phyloP scores from a whole-genome alignment of 2,888 invertebrate species.

The Melanostoma mellinum region DNA sequence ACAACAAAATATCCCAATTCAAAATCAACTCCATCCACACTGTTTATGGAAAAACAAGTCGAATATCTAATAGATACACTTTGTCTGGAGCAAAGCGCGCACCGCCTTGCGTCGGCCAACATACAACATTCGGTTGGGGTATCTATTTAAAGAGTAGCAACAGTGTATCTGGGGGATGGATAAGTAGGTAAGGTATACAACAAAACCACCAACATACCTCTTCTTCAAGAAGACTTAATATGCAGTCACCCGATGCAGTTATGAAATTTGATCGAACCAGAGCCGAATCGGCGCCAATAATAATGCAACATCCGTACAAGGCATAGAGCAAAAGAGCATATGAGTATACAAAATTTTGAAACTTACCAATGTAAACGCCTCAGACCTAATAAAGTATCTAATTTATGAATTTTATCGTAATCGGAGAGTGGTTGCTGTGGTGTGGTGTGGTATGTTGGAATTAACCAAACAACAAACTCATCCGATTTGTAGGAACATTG shows the following conservation, averaged over 20 bases:
- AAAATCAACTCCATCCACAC: slow-evolving; percentile 52
- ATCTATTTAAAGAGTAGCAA: slow-evolving; percentile 54
- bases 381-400: slow-evolving; percentile 69
- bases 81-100: slow-evolving; percentile 54
- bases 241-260: slow-evolving; percentile 71
- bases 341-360: slow-evolving; percentile 49
- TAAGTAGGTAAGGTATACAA: too few relatives aligned
- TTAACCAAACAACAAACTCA: slow-evolving; percentile 20
- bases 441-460: slow-evolving; percentile 39
- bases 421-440: slow-evolving; percentile 64
- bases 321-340: slow-evolving; percentile 8
- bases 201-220: background rate
- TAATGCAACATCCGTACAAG: slow-evolving; percentile 30
- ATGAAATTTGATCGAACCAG: slow-evolving; percentile 71
- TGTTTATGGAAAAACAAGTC: slow-evolving; percentile 58
- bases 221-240: slow-evolving; percentile 29
- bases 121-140: slow-evolving; percentile 24
- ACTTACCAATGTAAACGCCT: slow-evolving; percentile 51
- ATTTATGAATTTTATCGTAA: slow-evolving; percentile 71
- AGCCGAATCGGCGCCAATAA: slow-evolving; percentile 67
- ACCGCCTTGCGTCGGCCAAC: slow-evolving; percentile 4
- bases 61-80: slow-evolving; percentile 54
- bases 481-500: slow-evolving; percentile 57
- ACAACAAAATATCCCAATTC: slow-evolving; percentile 7
- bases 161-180: slow-evolving; percentile 20